These are phyloP conservation scores for Maniola hyperantus DNA, from an alignment of 2,888 invertebrate species.

Conservation along the genomic window DNA sequence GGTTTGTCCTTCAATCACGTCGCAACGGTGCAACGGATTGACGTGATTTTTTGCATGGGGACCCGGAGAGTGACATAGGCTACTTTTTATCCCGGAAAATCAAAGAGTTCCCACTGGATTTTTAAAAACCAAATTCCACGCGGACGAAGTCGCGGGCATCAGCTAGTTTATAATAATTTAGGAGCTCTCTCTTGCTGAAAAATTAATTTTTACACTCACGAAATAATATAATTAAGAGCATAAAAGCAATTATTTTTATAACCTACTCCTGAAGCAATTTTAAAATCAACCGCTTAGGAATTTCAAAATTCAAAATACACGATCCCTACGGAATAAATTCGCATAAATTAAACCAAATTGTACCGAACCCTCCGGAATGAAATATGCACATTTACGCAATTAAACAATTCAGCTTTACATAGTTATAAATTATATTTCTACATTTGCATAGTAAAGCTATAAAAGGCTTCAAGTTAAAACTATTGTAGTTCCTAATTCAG, in stretches of 20 bases:
- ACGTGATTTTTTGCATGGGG: too few species aligned
- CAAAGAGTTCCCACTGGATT: too few species aligned
- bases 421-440: slow-evolving; percentile 30
- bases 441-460: slow-evolving; percentile 41
- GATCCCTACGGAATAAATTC: neutral
- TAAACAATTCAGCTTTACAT: slow-evolving; percentile 30
- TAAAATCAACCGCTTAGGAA: neutral
- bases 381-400: slow-evolving; percentile 18
- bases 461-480: slow-evolving; percentile 34
- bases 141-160: too few species aligned
- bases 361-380: neutral
- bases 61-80: too few species aligned
- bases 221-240: neutral
- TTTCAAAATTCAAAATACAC: neutral
- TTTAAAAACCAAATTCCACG: too few species aligned
- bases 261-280: neutral
- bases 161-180: too few species aligned
- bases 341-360: slow-evolving; percentile 2
- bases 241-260: neutral
- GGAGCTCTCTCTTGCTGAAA: too few species aligned
- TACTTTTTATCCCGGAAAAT: too few species aligned
- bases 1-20: too few species aligned
- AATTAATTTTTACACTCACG: too few species aligned
- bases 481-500: slow-evolving; percentile 29
- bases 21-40: too few species aligned